Conservation (phyloP, 2,797 vertebrate genomes). For the Acrocephalus scirpaceus region DNA sequence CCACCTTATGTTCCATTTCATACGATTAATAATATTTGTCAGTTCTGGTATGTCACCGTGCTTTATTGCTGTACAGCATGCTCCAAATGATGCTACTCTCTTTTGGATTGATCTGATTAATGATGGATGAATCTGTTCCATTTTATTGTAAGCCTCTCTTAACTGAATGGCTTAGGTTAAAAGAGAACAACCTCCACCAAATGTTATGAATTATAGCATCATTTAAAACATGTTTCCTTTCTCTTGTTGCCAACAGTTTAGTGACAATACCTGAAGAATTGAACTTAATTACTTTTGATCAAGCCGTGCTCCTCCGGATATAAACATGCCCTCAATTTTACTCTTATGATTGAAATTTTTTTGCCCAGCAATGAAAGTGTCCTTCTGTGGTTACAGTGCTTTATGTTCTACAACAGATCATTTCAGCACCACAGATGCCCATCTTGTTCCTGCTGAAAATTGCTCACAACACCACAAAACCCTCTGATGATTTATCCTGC, state of each 20-base stretch:
- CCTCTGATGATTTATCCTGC: not conserved
- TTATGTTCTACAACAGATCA: not conserved
- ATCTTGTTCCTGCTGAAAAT: not conserved
- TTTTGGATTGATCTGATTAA: slow-evolving; percentile 56
- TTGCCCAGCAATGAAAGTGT: not conserved
- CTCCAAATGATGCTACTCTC: slow-evolving; percentile 57
- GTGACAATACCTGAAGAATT: slow-evolving; percentile 20
- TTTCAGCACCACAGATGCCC: not conserved
- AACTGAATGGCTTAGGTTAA: slow-evolving; percentile 56
- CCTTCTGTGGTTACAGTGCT: not conserved
- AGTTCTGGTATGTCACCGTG: slow-evolving; percentile 53
- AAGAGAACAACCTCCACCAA: slow-evolving; percentile 42
- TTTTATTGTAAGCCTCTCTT: slow-evolving; percentile 59
- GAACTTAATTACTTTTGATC: not conserved
- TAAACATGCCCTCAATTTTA: not conserved
- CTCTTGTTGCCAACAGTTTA: not conserved
- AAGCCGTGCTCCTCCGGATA: not conserved
- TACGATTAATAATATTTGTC: slow-evolving; percentile 77
- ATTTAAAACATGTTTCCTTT: slow-evolving; percentile 4
- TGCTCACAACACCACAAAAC: not conserved
- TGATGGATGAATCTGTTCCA: slow-evolving; percentile 56
- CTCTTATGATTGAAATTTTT: not conserved
- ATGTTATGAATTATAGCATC: not conserved
- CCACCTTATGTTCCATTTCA: slow-evolving; percentile 71
- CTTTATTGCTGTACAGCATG: slow-evolving; percentile 41